These are phyloP conservation scores for Tupaia chinensis DNA, from an alignment of 2,113 vertebrate genomes.

Conservation along the genomic window DNA sequence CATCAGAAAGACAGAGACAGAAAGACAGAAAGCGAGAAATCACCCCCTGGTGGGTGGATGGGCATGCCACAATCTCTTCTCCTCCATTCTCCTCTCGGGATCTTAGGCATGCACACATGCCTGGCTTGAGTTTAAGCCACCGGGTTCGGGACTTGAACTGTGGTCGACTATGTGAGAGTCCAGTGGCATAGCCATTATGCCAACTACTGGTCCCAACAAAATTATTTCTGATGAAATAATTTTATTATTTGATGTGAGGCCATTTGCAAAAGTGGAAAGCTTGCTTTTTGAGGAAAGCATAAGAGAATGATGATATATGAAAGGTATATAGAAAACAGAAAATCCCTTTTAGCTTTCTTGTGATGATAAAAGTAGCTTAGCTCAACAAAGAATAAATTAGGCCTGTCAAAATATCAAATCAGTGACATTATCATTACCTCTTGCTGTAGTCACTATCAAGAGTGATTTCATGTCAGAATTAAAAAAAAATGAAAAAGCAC, in stretches of 20 bases:
- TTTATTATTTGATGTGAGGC: neutral
- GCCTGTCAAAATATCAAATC: conserved; percentile 11
- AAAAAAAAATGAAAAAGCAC: neutral
- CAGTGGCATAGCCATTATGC: too few species aligned
- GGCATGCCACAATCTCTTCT: too few species aligned
- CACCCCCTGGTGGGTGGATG: too few species aligned
- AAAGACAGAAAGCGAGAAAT: too few species aligned
- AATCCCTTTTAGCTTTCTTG: neutral
- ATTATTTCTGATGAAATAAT: neutral
- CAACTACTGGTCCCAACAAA: neutral
- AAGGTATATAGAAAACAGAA: conserved; percentile 1
- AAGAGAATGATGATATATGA: neutral
- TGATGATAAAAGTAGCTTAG: neutral
- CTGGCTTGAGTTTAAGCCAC: too few species aligned
- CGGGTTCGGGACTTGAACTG: too few species aligned
- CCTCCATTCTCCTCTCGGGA: too few species aligned
- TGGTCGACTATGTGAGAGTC: too few species aligned
- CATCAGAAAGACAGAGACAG: too few species aligned
- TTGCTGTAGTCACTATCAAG: neutral
- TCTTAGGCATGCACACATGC: too few species aligned
- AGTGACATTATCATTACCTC: conserved; percentile 8
- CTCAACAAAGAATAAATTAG: conserved; percentile 33
- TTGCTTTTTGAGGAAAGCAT: conserved; percentile 41
- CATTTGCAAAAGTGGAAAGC: neutral
- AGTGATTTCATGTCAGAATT: conserved; percentile 31